Base-by-base conservation (phyloP, 2,797 vertebrate genomes). In the Bradypodion pumilum region DNA sequence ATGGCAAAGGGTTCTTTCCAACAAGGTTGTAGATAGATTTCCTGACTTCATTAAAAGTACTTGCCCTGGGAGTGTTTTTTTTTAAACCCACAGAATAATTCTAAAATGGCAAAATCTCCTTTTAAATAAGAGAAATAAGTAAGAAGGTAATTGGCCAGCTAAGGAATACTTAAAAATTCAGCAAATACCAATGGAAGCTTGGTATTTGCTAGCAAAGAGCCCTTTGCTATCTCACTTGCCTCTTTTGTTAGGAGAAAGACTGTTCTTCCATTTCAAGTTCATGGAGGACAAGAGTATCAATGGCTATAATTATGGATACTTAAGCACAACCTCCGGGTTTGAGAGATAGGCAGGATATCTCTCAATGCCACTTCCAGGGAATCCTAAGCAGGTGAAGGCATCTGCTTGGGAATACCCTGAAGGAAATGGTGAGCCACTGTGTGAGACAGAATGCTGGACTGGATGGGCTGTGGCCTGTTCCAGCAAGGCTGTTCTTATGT, bases 21-120 rank as follows among this genome's bases (percentile, higher is more conserved):
- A 74, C 70, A 40, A 79, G 81, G 23, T 69, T 44, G 23, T 74
- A 69, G 81, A 74, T 75, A 79, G 37, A 75, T 83, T 83, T 78
- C 68, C 49, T 62, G 79, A 86, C 76, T 86, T 83, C 70, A 80
- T 86, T 83, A 83, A 82, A 83, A 40, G 60, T 60, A 69, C 69
- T 86, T 86, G 76, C 69, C 76, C 52, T 12, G 32, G 49, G 75
- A 82, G 40, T 82, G 80, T 73, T 74, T 78, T n/a, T n/a, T 56
- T 62, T 46, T 49, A 56, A 74, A 27, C 44, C 78, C 56, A 69
- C 42, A 74, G 70, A 68, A 79, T 83, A 60, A 74, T 74, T 74
- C 77, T 86, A 86, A 86, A 78, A 78, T 68, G 79, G 69, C 75
- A 44, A 76, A 66, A 79, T 69, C 68, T 86, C 29, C 23, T 83